phyloP scores from a whole-genome alignment of 2,797 vertebrate species.

The Lepidocolaptes lacrymiger region DNA sequence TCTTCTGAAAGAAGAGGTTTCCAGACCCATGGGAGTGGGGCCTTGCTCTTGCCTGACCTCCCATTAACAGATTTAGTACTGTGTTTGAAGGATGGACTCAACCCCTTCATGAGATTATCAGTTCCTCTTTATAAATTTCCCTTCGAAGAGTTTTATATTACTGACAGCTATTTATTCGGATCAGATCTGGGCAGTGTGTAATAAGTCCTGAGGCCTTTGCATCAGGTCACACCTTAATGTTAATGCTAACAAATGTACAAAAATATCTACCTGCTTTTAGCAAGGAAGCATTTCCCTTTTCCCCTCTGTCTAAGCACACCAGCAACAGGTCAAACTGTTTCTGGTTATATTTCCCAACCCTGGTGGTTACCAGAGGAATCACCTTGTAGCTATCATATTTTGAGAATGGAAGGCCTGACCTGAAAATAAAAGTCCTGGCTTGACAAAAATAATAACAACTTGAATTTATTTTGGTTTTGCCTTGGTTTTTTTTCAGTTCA shows the following conservation, averaged over 20 bases:
- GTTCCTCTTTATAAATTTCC: not conserved
- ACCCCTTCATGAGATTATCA: not conserved
- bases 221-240: not conserved
- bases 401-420: not conserved
- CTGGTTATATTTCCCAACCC: not conserved
- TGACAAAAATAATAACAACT: not conserved
- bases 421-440: not conserved
- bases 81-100: not conserved
- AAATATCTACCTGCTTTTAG: not conserved
- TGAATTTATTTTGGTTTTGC: not conserved
- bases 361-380: not conserved
- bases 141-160: not conserved
- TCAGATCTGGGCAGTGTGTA: not conserved
- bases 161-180: not conserved
- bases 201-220: not conserved
- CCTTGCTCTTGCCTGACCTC: not conserved
- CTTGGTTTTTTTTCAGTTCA: not conserved
- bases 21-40: not conserved
- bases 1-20: not conserved
- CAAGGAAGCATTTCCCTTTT: not conserved
- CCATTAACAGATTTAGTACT: not conserved
- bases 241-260: not conserved
- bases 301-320: not conserved
- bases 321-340: not conserved
- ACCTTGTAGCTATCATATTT: not conserved